Evolutionary conservation across 1,140 invertebrate species (phyloP).

Genomic region (Macrobrachium rosenbergii): DNA sequence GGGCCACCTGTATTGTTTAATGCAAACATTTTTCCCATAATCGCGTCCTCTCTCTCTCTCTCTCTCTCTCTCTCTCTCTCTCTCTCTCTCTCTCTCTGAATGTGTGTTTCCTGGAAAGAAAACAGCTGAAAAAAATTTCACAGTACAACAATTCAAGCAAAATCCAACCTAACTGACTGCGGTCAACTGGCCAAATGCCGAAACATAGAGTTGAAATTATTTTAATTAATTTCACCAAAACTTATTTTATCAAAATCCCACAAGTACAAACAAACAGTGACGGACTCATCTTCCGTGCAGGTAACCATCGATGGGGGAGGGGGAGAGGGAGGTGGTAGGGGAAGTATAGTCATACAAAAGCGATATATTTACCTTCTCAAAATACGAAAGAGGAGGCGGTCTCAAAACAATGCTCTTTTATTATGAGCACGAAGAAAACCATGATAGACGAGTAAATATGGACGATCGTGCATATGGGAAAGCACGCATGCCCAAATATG

Average conservation of each 20-base stretch:
- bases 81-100: conserved; percentile 9
- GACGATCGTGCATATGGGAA: too few relatives aligned
- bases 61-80: conserved; percentile 17
- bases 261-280: too few relatives aligned
- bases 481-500: too few relatives aligned
- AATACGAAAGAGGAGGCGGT: neutral
- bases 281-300: neutral
- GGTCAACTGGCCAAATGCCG: neutral
- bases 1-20: too few relatives aligned
- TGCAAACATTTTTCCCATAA: too few relatives aligned
- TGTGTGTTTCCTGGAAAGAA: neutral
- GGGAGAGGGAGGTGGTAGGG: neutral
- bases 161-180: neutral
- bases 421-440: too few relatives aligned
- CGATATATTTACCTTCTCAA: too few relatives aligned
- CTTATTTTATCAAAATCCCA: too few relatives aligned
- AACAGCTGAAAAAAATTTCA: neutral
- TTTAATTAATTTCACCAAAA: too few relatives aligned
- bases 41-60: neutral
- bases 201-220: too few relatives aligned
- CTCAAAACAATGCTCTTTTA: neutral
- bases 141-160: neutral
- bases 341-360: neutral
- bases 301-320: neutral
- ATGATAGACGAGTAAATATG: too few relatives aligned